Evolutionary conservation across 1,140 invertebrate genomes (phyloP).

Genomic region (Stratiolaelaps scimitus): DNA sequence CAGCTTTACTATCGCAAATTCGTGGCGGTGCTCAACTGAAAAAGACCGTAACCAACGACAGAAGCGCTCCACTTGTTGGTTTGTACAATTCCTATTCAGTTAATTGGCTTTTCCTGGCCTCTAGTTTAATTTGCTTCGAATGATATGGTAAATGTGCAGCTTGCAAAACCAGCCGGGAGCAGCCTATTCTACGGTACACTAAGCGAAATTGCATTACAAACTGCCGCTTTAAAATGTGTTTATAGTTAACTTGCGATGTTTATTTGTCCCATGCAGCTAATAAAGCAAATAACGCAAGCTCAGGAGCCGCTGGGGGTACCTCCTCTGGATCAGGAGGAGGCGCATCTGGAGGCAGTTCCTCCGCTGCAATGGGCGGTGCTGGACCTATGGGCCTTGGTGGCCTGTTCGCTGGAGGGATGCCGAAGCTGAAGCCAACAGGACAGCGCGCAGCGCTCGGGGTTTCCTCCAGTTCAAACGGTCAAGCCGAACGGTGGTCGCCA

Average conservation of each 20-base stretch:
- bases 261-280: slow-evolving; percentile 28
- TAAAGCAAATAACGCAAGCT: slow-evolving; percentile 34
- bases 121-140: too few species aligned
- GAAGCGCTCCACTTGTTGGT: slow-evolving; percentile 66
- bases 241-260: background rate
- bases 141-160: background rate
- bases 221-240: too few species aligned
- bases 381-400: slow-evolving; percentile 51
- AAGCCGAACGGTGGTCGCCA: background rate
- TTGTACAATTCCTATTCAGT: slow-evolving; percentile 39
- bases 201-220: too few species aligned
- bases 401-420: slow-evolving; percentile 71
- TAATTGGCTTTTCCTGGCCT: too few species aligned
- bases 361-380: slow-evolving; percentile 35
- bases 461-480: background rate
- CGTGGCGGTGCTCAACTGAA: slow-evolving; percentile 64
- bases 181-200: background rate
- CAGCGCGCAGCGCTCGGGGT: slow-evolving; percentile 35
- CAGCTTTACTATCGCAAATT: slow-evolving; percentile 62
- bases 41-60: slow-evolving; percentile 73
- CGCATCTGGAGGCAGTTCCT: slow-evolving; percentile 12
- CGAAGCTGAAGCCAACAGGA: slow-evolving; percentile 65
- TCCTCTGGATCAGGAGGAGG: slow-evolving; percentile 33
- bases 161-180: background rate
- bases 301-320: too few species aligned